Conservation (phyloP, 1,140 invertebrate genomes). For the Marisa cornuarietis region DNA sequence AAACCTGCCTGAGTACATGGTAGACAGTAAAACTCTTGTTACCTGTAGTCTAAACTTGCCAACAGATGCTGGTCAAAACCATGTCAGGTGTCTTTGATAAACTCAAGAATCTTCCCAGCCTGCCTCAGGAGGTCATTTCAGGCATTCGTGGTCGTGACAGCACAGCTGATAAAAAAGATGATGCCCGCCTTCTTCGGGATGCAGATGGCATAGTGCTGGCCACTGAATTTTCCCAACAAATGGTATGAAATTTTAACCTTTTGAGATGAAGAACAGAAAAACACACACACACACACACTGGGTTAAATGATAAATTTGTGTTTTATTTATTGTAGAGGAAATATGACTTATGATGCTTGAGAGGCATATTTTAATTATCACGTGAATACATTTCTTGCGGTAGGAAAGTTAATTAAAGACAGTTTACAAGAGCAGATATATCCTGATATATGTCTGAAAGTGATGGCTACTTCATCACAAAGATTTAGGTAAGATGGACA, state of each 20-base stretch:
- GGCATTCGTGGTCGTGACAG: constrained; percentile 35
- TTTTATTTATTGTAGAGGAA: too few species aligned
- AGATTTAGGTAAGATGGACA: too few species aligned
- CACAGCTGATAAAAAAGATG: constrained; percentile 26
- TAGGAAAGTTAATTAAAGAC: too few species aligned
- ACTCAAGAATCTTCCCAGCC: constrained; percentile 42
- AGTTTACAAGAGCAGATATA: too few species aligned
- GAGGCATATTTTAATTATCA: too few species aligned
- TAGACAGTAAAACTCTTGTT: too few species aligned
- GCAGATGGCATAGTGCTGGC: constrained; percentile 17
- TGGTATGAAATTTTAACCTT: not conserved
- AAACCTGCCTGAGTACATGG: not conserved
- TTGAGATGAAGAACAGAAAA: too few species aligned
- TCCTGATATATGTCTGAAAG: too few species aligned
- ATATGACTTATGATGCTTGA: too few species aligned
- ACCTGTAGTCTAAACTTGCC: not conserved
- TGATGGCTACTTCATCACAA: too few species aligned
- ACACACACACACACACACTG: not conserved
- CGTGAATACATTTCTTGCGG: too few species aligned
- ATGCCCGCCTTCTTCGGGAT: constrained; percentile 30
- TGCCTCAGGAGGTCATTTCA: constrained; percentile 43
- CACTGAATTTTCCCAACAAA: constrained; percentile 12
- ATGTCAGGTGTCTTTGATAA: constrained; percentile 53
- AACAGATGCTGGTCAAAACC: constrained; percentile 50
- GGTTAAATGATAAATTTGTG: not conserved